These are phyloP conservation scores for Dermatemys mawii DNA, from an alignment of 2,113 vertebrate species.

Conservation along the genomic window DNA sequence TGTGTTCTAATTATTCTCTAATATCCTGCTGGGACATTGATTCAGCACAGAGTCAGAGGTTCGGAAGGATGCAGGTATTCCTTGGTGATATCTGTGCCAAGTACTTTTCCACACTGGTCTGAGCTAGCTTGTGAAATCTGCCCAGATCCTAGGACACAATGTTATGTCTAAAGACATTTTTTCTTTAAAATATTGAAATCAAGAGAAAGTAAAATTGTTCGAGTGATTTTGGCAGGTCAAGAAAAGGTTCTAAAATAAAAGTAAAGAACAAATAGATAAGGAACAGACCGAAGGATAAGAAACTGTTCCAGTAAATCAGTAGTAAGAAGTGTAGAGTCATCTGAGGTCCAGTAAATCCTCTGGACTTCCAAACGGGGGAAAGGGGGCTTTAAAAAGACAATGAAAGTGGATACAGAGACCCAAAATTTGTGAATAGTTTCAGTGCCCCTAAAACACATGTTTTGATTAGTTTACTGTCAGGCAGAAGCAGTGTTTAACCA, in stretches of 20 bases:
- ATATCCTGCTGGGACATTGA: neutral
- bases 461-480: neutral
- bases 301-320: neutral
- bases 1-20: constrained; percentile 6
- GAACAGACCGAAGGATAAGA: rapidly evolving
- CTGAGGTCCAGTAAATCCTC: neutral
- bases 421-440: neutral
- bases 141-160: neutral
- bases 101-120: neutral
- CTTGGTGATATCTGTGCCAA: neutral
- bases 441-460: neutral
- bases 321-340: neutral
- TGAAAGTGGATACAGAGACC: neutral
- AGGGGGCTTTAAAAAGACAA: neutral
- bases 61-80: neutral
- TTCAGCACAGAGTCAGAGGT: neutral
- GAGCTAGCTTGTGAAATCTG: neutral
- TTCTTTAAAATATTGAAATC: neutral
- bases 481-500: neutral
- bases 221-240: neutral
- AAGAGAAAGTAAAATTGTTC: rapidly evolving
- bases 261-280: neutral
- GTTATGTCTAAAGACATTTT: neutral
- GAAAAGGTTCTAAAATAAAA: neutral
- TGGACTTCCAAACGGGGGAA: neutral